These are phyloP conservation scores for Chondrilla cf. caribensis DNA, from an alignment of 37 sponge, comb jelly and placozoan genomes.

Conservation along the genomic window DNA sequence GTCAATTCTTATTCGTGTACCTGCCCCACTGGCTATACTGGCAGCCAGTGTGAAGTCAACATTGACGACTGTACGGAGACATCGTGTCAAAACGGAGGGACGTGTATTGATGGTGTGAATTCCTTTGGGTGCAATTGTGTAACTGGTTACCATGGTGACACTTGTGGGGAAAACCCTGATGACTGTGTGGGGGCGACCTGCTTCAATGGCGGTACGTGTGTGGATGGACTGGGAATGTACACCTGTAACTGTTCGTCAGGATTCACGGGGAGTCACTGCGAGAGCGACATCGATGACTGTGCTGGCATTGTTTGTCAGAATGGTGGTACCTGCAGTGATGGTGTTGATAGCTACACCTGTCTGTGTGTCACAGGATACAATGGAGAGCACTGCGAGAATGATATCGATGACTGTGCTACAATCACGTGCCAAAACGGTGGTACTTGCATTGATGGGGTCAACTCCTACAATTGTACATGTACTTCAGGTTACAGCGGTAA, in stretches of 20 bases:
- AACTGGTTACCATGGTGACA: conserved; percentile 6
- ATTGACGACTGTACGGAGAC: conserved; percentile 13
- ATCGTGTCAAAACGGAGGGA: conserved; percentile 35
- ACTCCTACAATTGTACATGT: conserved; percentile 24
- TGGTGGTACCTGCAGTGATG: conserved; percentile 27
- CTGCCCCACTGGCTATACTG: conserved; percentile 38
- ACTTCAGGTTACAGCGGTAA: conserved; percentile 24
- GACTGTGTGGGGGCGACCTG: conserved; percentile 11
- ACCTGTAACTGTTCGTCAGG: conserved; percentile 28
- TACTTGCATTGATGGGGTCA: conserved; percentile 24
- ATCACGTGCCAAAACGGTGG: conserved; percentile 29
- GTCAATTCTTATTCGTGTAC: conserved; percentile 23
- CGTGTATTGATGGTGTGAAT: neutral
- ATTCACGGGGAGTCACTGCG: conserved; percentile 19
- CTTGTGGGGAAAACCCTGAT: conserved; percentile 18
- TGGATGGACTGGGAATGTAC: conserved; percentile 27
- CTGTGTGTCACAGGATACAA: conserved; percentile 16
- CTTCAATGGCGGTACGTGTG: conserved; percentile 15
- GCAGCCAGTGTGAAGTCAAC: conserved; percentile 16
- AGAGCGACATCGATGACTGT: conserved; percentile 15
- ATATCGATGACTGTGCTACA: conserved; percentile 25
- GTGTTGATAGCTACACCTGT: conserved; percentile 11
- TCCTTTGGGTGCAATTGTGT: conserved; percentile 4
- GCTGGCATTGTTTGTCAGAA: neutral
- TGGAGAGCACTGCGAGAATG: conserved; percentile 22